These are phyloP conservation scores for Actinia equina DNA, from an alignment of 64 coral and sea anemone genomes.

Conservation along the genomic window DNA sequence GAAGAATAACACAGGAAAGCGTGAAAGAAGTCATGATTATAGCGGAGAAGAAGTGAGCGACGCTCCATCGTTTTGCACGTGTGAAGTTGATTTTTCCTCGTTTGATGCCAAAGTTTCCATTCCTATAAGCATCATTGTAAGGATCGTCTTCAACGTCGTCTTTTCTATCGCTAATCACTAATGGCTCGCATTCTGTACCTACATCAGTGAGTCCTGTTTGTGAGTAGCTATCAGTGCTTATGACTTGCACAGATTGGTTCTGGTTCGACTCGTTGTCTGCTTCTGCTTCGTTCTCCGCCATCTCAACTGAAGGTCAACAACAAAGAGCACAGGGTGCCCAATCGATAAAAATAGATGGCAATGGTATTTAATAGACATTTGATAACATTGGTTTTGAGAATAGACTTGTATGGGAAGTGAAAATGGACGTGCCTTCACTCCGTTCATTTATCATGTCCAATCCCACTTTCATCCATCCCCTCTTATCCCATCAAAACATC, in stretches of 20 bases:
- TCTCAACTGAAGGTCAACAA: background rate
- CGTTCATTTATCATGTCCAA: no score
- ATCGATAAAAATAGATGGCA: background rate
- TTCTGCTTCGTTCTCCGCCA: background rate
- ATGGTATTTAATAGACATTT: no score
- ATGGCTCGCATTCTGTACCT: background rate
- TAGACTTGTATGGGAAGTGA: no score
- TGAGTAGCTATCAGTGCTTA: background rate
- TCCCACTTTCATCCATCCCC: no score
- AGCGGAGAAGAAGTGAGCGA: background rate
- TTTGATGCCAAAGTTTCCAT: constrained; percentile 18
- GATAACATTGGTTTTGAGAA: no score
- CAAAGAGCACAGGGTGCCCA: background rate
- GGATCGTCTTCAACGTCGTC: background rate
- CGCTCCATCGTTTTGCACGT: background rate
- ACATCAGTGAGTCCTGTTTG: background rate
- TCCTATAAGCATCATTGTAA: constrained; percentile 9
- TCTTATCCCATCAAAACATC: no score
- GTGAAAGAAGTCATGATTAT: background rate
- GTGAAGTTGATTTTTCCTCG: constrained; percentile 16
- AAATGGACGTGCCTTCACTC: no score
- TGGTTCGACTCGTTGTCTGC: background rate
- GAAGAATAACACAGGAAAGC: background rate
- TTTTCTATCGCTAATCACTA: background rate
- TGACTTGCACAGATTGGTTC: background rate